phyloP scores from a whole-genome alignment of 2,113 vertebrate genomes.

The Lathamus discolor region DNA sequence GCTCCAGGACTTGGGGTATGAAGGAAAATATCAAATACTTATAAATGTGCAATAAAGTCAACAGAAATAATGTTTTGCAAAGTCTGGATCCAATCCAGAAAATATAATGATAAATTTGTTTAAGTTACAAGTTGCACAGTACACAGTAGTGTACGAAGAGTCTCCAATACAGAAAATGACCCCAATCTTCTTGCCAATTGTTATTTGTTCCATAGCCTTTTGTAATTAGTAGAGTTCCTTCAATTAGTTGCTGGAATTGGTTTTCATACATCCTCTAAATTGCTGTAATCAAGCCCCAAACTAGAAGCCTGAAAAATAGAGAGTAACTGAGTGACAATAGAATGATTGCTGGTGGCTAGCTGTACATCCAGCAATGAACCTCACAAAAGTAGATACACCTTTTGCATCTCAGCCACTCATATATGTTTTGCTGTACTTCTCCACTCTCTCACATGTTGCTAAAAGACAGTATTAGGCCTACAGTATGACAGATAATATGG shows the following conservation, averaged over 20 bases:
- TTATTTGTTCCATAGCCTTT: slow-evolving; percentile 39
- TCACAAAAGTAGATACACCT: background rate
- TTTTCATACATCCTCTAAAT: slow-evolving; percentile 50
- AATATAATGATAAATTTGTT: background rate
- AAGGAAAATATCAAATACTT: background rate
- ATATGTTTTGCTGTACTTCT: background rate
- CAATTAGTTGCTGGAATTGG: slow-evolving; percentile 40
- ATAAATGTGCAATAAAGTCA: background rate
- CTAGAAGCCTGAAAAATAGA: slow-evolving; percentile 14
- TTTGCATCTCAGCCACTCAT: background rate
- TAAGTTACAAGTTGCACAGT: background rate
- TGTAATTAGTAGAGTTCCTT: slow-evolving; percentile 50
- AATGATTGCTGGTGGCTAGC: background rate
- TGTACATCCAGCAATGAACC: background rate
- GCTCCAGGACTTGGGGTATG: background rate
- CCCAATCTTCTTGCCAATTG: background rate
- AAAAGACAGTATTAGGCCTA: background rate
- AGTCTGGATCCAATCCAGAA: background rate
- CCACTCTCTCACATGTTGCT: background rate
- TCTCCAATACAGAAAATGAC: background rate
- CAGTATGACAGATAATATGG: slow-evolving; percentile 6
- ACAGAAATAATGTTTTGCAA: background rate
- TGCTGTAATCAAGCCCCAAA: slow-evolving; percentile 49
- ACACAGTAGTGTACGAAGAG: background rate
- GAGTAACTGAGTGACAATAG: background rate